Evolutionary conservation across 1,140 invertebrate genomes (phyloP).

Genomic region (Maniola jurtina): DNA sequence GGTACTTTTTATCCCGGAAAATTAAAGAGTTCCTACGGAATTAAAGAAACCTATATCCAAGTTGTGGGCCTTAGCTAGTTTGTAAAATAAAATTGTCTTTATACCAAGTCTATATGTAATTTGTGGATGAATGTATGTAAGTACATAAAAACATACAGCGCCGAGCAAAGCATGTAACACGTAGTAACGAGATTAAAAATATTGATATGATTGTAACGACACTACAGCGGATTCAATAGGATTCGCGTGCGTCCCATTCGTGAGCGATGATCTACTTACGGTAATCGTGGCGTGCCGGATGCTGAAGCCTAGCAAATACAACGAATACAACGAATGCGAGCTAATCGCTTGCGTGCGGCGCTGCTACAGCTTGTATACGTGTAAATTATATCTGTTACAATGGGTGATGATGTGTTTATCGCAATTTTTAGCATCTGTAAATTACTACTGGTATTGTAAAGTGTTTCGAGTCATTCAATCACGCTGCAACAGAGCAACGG

Average conservation of each 20-base stretch:
- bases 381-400: constrained; percentile 17
- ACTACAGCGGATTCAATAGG: constrained; percentile 35
- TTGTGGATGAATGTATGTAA: too few species aligned
- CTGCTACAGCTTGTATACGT: constrained; percentile 16
- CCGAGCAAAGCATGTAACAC: neutral
- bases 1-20: too few species aligned
- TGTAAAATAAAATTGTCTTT: too few species aligned
- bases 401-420: neutral
- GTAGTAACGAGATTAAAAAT: constrained; percentile 28
- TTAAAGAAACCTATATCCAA: too few species aligned
- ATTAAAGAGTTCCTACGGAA: too few species aligned
- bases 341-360: constrained; percentile 38
- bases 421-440: too few species aligned
- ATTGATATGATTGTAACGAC: constrained; percentile 23
- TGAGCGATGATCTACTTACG: constrained; percentile 68
- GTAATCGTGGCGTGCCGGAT: constrained; percentile 63
- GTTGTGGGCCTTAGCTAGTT: too few species aligned
- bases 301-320: constrained; percentile 64
- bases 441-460: too few species aligned
- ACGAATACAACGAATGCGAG: constrained; percentile 20
- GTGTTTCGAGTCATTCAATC: too few species aligned
- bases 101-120: too few species aligned
- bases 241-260: constrained; percentile 60
- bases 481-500: too few species aligned
- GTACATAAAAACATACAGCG: too few species aligned